Base-by-base conservation (phyloP, 2,113 vertebrate species). In the Apistogramma diplotaenia region DNA sequence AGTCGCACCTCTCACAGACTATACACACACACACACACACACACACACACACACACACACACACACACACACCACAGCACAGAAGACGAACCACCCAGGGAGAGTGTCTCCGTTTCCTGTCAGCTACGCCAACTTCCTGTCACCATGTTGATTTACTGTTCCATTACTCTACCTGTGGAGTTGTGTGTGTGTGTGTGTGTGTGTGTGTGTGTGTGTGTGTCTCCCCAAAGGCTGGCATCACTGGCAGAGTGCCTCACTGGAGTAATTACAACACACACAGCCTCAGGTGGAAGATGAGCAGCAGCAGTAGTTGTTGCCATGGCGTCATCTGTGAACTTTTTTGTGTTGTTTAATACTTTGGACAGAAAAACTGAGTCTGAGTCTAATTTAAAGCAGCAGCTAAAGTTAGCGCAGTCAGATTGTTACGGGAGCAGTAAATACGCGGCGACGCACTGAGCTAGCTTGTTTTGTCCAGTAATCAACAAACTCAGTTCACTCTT, bases 41-140 rank as follows among this genome's bases (percentile, higher is more conserved):
- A 31, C 31, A 27, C 60, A 21, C 75, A 70, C 60, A 67, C 57
- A 46, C 27, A 56, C 73, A 16, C 53, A 25, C 53, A 23, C 12
- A 60, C 61, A 60, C 56, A 49, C 54, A 21, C 51, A 35, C 21
- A 23, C 15, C 58, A 31, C 31, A 53, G 59, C 53, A 70, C 18
- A 82, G 40, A 60, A 54, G 56, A 75, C 49, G 23, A 51, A 40
- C 27, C 3, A 27, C 65, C 58, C 0, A n/a, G 59, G 18, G 27
- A 43, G 51, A 76, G 83, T 60, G 53, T 76, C 71, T 88, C 57
- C 11, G 49, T 85, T 84, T 82, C 79, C 82, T 82, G 71, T 88
- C 76, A 54, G 72, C 51, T 2, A 10, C 16, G 13, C 72, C 74
- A 78, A 37, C 74, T 86, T 77, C 77, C 87, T 89, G 81, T 86